Evolutionary conservation across 2,113 vertebrate genomes (phyloP).

Genomic region (Hippocampus mohnikei): DNA sequence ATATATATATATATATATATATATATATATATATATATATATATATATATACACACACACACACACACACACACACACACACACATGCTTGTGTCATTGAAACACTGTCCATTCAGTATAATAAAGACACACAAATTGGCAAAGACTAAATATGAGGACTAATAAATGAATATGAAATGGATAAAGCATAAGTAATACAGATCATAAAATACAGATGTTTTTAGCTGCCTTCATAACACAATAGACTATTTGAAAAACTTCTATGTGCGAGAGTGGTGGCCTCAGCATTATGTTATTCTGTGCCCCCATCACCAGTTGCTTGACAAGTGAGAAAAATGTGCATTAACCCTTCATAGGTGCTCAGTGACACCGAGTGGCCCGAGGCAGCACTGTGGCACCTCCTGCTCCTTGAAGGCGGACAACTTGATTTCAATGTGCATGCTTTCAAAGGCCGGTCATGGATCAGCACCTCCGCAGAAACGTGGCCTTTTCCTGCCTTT

Average conservation of each 20-base stretch:
- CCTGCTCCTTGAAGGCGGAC: slow-evolving; percentile 46
- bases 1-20: no score
- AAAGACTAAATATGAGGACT: no score
- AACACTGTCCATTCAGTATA: no score
- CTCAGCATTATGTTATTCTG: slow-evolving; percentile 42
- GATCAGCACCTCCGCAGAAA: slow-evolving; percentile 59
- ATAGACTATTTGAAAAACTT: slow-evolving; percentile 37
- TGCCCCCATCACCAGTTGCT: slow-evolving; percentile 40
- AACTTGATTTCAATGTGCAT: slow-evolving; percentile 55
- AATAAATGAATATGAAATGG: no score
- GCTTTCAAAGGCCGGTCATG: slow-evolving; percentile 66
- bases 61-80: no score
- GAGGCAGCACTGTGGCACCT: slow-evolving; percentile 48
- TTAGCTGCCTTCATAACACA: slow-evolving; percentile 12
- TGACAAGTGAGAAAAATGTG: slow-evolving; percentile 59
- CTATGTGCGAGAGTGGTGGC: slow-evolving; percentile 35
- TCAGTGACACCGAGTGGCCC: slow-evolving; percentile 53
- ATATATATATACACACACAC: no score
- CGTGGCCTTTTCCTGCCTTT: slow-evolving; percentile 62
- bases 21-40: no score
- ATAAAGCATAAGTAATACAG: no score
- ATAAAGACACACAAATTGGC: no score
- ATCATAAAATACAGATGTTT: no score
- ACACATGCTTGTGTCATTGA: no score
- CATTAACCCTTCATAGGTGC: slow-evolving; percentile 59